Evolutionary conservation across 2,888 invertebrate genomes (phyloP).

Genomic region (Sarcophaga subvicina): DNA sequence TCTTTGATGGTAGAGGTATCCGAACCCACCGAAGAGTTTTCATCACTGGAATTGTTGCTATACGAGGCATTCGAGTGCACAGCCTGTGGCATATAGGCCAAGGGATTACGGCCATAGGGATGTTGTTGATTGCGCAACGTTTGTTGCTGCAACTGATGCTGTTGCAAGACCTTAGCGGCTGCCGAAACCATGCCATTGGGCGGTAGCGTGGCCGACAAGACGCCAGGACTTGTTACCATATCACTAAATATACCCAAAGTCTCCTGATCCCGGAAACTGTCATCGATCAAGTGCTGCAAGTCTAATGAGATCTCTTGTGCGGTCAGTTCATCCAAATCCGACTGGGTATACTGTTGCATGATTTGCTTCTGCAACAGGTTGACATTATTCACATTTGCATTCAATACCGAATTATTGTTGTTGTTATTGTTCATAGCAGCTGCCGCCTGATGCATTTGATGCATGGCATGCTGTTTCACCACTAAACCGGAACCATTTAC

Average conservation of each 20-base stretch:
- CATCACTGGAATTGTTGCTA: slow-evolving; percentile 83
- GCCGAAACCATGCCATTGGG: slow-evolving; percentile 81
- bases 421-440: slow-evolving; percentile 76
- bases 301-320: slow-evolving; percentile 96
- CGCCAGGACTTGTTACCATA: slow-evolving; percentile 85
- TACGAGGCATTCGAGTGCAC: slow-evolving; percentile 86
- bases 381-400: slow-evolving; percentile 74
- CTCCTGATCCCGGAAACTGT: slow-evolving; percentile 92
- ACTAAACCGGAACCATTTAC: slow-evolving; percentile 73
- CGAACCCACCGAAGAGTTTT: slow-evolving; percentile 85
- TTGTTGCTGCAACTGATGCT: slow-evolving; percentile 80
- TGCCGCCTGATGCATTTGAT: slow-evolving; percentile 81
- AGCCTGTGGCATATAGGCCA: slow-evolving; percentile 96
- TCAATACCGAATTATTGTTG: slow-evolving; percentile 69
- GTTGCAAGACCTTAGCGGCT: slow-evolving; percentile 80
- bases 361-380: slow-evolving; percentile 84
- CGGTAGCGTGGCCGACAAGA: slow-evolving; percentile 79
- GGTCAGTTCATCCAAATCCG: slow-evolving; percentile 93
- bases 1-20: slow-evolving; percentile 91
- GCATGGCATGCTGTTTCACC: slow-evolving; percentile 81
- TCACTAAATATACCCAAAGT: slow-evolving; percentile 91
- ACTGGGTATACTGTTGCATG: slow-evolving; percentile 89
- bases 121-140: slow-evolving; percentile 81
- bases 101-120: slow-evolving; percentile 86
- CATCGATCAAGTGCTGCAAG: slow-evolving; percentile 95